Base-by-base conservation (phyloP, 1,140 invertebrate genomes). In the Drosophila saltans region DNA sequence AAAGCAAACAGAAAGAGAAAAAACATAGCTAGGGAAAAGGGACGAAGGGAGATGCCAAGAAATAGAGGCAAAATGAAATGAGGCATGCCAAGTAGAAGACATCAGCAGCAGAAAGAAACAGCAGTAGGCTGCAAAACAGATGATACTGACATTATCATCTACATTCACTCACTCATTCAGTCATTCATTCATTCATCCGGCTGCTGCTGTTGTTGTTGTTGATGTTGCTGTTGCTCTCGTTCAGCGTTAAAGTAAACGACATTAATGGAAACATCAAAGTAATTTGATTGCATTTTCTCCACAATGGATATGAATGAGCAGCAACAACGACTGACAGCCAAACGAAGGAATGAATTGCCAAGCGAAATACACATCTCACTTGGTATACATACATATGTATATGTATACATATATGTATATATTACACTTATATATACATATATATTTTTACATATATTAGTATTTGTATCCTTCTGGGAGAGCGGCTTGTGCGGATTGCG, bases 241-340 rank as follows among this genome's bases (percentile, higher is more conserved):
- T 80, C 80, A 67, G 76, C 80, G 83, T 88, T 88, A 83, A 84
- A 84, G 74, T 78, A 88, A 88, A 89, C 78, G 84, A 89, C 84
- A 89, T 88, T 88, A 88, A 89, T 89, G 84, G 84, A 88, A 89
- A 89, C 84, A 88, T 88, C 84, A 88, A 88, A 89, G 84, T 88
- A 88, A 88, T 88, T 88, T 88, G 84, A 88, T 88, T 88, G 84
- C 84, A 89, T 88, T 88, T 88, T 75, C 72, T 41, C 69, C 77
- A 75, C 83, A 86, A 86, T 86, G 83, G 83, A 86, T 88, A 80
- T 76, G 79, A 86, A 86, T 80, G 80, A 81, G 78, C 58, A 68
- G 48, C 62, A 64, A 45, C 61, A 61, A 69, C 62, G 59, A 61
- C 69, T 72, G 57, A 43, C 66, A 62, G 55, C 63, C 63, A 26